phyloP scores from a whole-genome alignment of 1,140 invertebrate genomes.

The Tribolium castaneum region DNA sequence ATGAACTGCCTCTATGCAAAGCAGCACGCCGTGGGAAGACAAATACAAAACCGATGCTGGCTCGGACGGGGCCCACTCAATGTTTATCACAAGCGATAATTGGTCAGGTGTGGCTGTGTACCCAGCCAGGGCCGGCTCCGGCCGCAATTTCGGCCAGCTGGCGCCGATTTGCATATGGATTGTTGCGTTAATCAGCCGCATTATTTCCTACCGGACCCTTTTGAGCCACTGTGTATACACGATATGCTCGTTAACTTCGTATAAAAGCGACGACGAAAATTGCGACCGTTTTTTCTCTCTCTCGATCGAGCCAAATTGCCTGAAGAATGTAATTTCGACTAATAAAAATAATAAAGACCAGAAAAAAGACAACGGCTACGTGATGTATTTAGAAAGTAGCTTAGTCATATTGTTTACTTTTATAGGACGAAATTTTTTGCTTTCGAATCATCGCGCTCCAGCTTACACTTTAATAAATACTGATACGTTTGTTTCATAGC shows the following conservation, averaged over 20 bases:
- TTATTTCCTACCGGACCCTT: constrained; percentile 37
- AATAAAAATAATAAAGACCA: constrained; percentile 11
- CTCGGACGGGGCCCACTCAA: constrained; percentile 37
- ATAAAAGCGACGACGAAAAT: not conserved
- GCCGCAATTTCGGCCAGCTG: constrained; percentile 19
- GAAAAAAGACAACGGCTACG: constrained; percentile 14
- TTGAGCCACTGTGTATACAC: constrained; percentile 12
- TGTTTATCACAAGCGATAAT: constrained; percentile 49
- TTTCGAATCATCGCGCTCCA: not conserved
- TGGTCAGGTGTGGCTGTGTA: constrained; percentile 48
- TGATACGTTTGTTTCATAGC: not conserved
- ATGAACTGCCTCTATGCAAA: constrained; percentile 42
- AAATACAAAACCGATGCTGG: constrained; percentile 37
- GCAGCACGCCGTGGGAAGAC: constrained; percentile 45
- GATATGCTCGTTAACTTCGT: constrained; percentile 26
- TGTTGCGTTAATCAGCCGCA: constrained; percentile 40
- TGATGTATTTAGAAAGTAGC: constrained; percentile 42
- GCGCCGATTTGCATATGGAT: constrained; percentile 35
- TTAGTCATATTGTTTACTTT: constrained; percentile 42
- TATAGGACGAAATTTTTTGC: not conserved
- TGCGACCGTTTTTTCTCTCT: not conserved
- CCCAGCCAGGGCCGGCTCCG: constrained; percentile 23
- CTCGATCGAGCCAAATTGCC: constrained; percentile 11
- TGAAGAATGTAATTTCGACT: constrained; percentile 33
- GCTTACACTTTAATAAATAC: constrained; percentile 8